Percentiles rank a stretch among this genome's conserved stretches.
Conservation (phyloP, 2,113 vertebrate species). For the Tragelaphus imberbis region DNA sequence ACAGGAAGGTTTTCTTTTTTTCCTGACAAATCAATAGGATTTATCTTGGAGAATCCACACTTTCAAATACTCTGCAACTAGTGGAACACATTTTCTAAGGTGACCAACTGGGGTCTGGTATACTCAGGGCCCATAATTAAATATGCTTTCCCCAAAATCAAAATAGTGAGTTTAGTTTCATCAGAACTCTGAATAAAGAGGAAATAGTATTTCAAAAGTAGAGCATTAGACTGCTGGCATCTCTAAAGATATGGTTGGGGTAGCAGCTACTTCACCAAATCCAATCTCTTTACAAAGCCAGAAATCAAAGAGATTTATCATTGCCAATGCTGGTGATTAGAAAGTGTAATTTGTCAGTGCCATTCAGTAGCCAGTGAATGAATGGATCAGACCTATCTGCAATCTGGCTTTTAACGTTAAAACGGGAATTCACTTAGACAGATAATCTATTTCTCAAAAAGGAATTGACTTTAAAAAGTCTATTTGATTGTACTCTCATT, state of each 20-base stretch:
- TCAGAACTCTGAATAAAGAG: neutral
- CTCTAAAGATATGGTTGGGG: neutral
- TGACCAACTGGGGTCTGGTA: neutral
- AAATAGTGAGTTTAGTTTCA: neutral
- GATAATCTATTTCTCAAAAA: slow-evolving; percentile 62
- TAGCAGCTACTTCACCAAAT: slow-evolving; percentile 14
- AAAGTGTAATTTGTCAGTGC: slow-evolving; percentile 56
- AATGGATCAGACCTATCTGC: slow-evolving; percentile 35
- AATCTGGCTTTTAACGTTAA: slow-evolving; percentile 49
- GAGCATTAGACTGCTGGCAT: neutral
- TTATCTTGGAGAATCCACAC: neutral
- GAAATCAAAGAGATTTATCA: slow-evolving; percentile 61
- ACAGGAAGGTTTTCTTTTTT: neutral
- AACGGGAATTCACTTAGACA: slow-evolving; percentile 41
- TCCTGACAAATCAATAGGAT: neutral
- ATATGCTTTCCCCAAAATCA: neutral
- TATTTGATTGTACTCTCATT: slow-evolving; percentile 43
- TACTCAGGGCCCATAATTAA: neutral
- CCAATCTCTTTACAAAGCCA: slow-evolving; percentile 44
- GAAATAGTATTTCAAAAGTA: neutral
- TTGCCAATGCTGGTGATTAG: slow-evolving; percentile 28
- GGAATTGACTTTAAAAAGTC: slow-evolving; percentile 64
- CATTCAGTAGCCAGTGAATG: slow-evolving; percentile 47
- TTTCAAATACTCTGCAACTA: neutral
- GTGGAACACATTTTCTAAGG: neutral